A percentile compares a stretch with the other conserved stretches of the same genome.
Evolutionary conservation across 2,888 invertebrate species (phyloP).

Genomic region (Cyrtodaria siliqua): DNA sequence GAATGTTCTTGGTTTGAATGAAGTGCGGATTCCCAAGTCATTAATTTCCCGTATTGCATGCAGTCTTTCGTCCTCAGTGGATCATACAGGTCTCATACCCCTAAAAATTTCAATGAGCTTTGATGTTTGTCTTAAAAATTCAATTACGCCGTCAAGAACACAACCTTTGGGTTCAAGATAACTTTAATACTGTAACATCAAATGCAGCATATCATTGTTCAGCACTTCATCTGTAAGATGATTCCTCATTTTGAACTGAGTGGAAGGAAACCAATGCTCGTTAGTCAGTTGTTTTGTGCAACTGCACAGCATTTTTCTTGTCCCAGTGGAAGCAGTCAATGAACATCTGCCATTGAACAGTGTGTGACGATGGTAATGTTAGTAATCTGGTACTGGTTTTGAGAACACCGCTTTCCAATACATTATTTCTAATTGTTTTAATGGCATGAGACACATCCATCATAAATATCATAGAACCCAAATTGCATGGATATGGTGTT

Average conservation of each 20-base stretch:
- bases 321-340: constrained; percentile 58
- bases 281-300: constrained; percentile 54
- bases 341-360: constrained; percentile 59
- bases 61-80: constrained; percentile 29
- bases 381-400: constrained; percentile 29
- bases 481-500: constrained; percentile 25
- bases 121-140: constrained; percentile 31
- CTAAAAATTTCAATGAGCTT: constrained; percentile 34
- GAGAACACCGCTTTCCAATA: constrained; percentile 44
- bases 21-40: constrained; percentile 7
- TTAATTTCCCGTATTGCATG: constrained; percentile 11
- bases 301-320: constrained; percentile 35
- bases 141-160: constrained; percentile 40
- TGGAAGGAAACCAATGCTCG: constrained; percentile 45
- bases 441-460: constrained; percentile 53
- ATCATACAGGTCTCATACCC: constrained; percentile 22
- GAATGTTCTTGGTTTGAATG: neutral
- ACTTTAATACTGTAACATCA: constrained; percentile 27
- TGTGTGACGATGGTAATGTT: constrained; percentile 11
- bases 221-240: constrained; percentile 59
- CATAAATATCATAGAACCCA: constrained; percentile 29
- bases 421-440: constrained; percentile 60
- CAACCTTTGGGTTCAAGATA: constrained; percentile 30
- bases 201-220: constrained; percentile 48
- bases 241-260: constrained; percentile 55